phyloP scores from a whole-genome alignment of 2,113 vertebrate genomes.

The Tragelaphus imberbis region DNA sequence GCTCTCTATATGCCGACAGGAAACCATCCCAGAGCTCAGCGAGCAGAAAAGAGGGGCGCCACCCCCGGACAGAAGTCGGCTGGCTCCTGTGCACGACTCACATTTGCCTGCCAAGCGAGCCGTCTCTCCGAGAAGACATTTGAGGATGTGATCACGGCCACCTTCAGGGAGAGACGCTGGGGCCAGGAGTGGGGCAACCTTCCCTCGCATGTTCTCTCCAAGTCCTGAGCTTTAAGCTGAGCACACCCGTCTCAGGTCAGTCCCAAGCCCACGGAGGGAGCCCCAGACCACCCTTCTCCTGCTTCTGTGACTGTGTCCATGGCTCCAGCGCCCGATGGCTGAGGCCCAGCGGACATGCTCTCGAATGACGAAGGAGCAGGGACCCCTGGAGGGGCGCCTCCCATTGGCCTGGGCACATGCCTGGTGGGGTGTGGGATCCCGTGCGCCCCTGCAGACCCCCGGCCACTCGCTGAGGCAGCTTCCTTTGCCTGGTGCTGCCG shows the following conservation, averaged over 20 bases:
- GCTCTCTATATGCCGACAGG: fast-evolving
- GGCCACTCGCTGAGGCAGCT: fast-evolving
- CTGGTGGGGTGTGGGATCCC: fast-evolving
- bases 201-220: fast-evolving
- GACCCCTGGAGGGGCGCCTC: background rate
- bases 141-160: fast-evolving
- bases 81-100: too few species aligned
- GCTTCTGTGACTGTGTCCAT: background rate
- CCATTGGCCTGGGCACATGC: background rate
- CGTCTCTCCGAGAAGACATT: too few species aligned
- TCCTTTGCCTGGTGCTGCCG: background rate
- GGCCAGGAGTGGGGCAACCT: background rate
- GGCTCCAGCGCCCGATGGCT: too few species aligned
- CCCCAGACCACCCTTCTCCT: too few species aligned
- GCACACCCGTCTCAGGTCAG: background rate
- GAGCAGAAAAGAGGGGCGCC: too few species aligned
- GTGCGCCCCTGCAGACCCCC: background rate
- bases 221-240: background rate
- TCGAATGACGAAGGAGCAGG: background rate
- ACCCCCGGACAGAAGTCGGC: fast-evolving
- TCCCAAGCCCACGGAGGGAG: background rate
- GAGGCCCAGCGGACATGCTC: background rate
- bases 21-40: fast-evolving
- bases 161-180: background rate
- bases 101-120: fast-evolving